Conservation (phyloP, 2,797 vertebrate species). For the Lagocephalus sceleratus region DNA sequence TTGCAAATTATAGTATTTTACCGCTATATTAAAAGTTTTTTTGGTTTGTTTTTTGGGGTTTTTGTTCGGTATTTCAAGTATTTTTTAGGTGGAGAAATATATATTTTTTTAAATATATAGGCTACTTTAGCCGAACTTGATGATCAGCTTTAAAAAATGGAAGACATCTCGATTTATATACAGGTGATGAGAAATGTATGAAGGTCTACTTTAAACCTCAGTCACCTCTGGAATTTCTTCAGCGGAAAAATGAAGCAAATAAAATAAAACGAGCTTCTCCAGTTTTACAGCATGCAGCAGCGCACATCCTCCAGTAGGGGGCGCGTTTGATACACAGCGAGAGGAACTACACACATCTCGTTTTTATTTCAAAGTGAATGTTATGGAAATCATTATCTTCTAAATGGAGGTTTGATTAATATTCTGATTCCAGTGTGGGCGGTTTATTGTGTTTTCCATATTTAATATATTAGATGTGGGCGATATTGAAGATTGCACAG, state of each 20-base stretch:
- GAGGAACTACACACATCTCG: not conserved
- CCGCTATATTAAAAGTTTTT: too few relatives aligned
- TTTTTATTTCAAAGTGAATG: too few relatives aligned
- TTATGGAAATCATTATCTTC: not conserved
- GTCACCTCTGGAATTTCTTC: not conserved
- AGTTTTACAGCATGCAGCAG: slow-evolving; percentile 15
- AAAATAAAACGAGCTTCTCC: too few relatives aligned
- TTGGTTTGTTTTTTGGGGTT: too few relatives aligned
- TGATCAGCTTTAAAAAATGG: too few relatives aligned
- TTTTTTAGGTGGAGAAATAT: too few relatives aligned
- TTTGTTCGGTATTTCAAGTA: too few relatives aligned
- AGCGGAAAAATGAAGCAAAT: not conserved
- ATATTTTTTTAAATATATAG: too few relatives aligned
- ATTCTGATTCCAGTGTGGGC: not conserved
- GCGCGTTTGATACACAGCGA: slow-evolving; percentile 55
- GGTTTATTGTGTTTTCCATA: not conserved
- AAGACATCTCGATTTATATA: too few relatives aligned
- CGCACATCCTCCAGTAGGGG: slow-evolving; percentile 57
- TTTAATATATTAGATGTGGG: not conserved
- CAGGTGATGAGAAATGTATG: too few relatives aligned
- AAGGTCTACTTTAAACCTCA: not conserved
- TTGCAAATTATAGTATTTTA: too few relatives aligned
- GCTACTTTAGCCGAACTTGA: too few relatives aligned
- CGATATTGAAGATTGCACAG: not conserved
- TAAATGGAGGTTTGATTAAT: not conserved